Base-by-base conservation (phyloP, 1,140 invertebrate genomes). In the Megalonaias nervosa region DNA sequence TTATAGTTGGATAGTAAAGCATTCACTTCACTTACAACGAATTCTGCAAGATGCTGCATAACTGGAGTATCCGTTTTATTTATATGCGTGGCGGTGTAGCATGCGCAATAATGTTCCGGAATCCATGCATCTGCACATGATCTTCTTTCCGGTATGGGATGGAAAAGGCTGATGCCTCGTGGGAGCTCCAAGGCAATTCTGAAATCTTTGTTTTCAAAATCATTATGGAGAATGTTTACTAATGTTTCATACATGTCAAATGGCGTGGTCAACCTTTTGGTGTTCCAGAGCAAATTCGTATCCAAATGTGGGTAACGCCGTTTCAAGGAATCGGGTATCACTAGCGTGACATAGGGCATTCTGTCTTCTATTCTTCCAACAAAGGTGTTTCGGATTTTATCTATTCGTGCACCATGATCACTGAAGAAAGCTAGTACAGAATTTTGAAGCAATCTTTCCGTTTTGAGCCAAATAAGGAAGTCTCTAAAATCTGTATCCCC, bases 331-430 rank as follows among this genome's bases (percentile, higher is more conserved):
- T 93, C 89, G 0, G 97, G 97, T 31, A 98, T 80, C 81, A 94
- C 92, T 5, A 97, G 90, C 81, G 95, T 94, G 14, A 97, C 91
- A 76, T 96, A 95, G 0, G 97, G 97, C 56, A 98, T 89, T 67
- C 96, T 91, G 87, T 98, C 97, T 89, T 99, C 97, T 77, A 97
- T 92, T 88, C 95, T 94, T 0, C 97, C 97, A 71, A 92, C 93
- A 87, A 95, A 94, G 0, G 97, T 98, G 79, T 93, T 90, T 55
- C 95, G 88, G n/a, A 97, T 94, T 6, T 92, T 91, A 3, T 97
- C 97, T 91, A 95, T 98, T 59, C 97, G 90, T 85, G 97, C 94
- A 82, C 98, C 97, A 89, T 99, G 98, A 90, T 99, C 98, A 84
- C 96, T 97, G 81, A 97, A 92, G 19, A 98, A 93, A 31, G 98